These are phyloP conservation scores for Charaxes varanes DNA, from an alignment of 1,140 invertebrate species.

Conservation along the genomic window DNA sequence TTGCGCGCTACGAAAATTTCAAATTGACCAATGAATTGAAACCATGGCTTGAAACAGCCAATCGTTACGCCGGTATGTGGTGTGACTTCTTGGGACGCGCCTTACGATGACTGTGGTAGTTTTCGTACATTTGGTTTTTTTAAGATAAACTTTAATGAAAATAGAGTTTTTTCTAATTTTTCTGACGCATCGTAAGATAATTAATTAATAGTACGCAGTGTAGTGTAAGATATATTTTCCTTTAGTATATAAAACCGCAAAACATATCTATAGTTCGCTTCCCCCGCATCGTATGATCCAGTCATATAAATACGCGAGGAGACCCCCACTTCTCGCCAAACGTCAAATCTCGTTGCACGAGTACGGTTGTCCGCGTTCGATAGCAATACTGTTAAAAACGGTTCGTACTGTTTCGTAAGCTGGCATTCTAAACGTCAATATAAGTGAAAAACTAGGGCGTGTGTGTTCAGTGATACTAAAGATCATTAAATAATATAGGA, in stretches of 20 bases:
- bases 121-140: conserved; percentile 22
- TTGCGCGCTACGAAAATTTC: conserved; percentile 27
- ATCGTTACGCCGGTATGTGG: conserved; percentile 49
- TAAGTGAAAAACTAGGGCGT: conserved; percentile 51
- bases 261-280: conserved; percentile 48
- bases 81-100: conserved; percentile 62
- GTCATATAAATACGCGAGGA: conserved; percentile 59
- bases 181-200: conserved; percentile 26
- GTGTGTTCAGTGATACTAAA: conserved; percentile 70
- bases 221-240: conserved; percentile 1
- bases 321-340: conserved; percentile 62
- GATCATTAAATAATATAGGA: conserved; percentile 57
- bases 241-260: conserved; percentile 25
- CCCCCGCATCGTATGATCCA: conserved; percentile 67
- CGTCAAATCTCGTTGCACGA: conserved; percentile 52
- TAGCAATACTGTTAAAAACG: conserved; percentile 26
- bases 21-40: conserved; percentile 39
- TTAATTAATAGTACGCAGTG: conserved; percentile 1
- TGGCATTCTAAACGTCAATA: conserved; percentile 40
- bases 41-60: conserved; percentile 30
- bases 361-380: conserved; percentile 45
- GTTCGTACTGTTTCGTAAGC: conserved; percentile 57
- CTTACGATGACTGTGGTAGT: conserved; percentile 14
- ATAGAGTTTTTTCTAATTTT: conserved; percentile 18
- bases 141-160: conserved; percentile 22